These are phyloP conservation scores for Amblyjoppa proteus DNA, from an alignment of 2,888 invertebrate species.

Conservation along the genomic window DNA sequence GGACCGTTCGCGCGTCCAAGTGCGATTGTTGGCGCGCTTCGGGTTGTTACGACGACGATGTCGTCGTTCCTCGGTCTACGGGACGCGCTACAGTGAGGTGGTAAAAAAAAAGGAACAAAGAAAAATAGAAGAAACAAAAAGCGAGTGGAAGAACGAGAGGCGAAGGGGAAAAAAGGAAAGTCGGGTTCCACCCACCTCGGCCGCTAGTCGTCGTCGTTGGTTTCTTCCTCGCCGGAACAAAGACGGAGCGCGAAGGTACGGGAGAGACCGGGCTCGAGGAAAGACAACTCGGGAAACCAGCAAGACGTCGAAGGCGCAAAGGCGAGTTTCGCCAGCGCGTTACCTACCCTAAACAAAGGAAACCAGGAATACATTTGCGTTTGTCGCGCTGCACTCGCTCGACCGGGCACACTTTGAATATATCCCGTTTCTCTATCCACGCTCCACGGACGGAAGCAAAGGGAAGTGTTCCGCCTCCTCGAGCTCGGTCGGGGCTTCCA, in stretches of 20 bases:
- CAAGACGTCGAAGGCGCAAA: conserved; percentile 45
- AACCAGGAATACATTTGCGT: conserved; percentile 44
- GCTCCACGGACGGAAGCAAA: conserved; percentile 20
- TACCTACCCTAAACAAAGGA: conserved; percentile 53
- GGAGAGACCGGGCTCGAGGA: not conserved
- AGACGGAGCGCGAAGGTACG: conserved; percentile 7
- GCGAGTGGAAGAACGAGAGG: conserved; percentile 40
- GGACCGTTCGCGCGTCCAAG: conserved; percentile 11
- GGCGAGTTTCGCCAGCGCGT: conserved; percentile 12
- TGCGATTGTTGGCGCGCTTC: conserved; percentile 57
- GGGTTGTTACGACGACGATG: conserved; percentile 65
- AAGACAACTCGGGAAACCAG: conserved; percentile 23
- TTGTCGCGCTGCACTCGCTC: conserved; percentile 33
- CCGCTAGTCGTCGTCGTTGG: conserved; percentile 30
- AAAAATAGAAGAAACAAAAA: not conserved
- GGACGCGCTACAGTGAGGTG: conserved; percentile 32
- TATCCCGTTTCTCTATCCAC: conserved; percentile 3
- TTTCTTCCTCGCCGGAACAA: conserved; percentile 27
- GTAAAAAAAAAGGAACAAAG: conserved; percentile 39
- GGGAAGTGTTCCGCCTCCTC: conserved; percentile 50
- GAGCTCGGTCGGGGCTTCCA: conserved; percentile 37
- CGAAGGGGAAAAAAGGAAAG: not conserved
- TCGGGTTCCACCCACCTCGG: conserved; percentile 57
- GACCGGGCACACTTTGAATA: conserved; percentile 37
- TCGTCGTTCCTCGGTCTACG: conserved; percentile 51